Evolutionary conservation across 1,140 invertebrate species (phyloP).

Genomic region (Eriosoma lanigerum): DNA sequence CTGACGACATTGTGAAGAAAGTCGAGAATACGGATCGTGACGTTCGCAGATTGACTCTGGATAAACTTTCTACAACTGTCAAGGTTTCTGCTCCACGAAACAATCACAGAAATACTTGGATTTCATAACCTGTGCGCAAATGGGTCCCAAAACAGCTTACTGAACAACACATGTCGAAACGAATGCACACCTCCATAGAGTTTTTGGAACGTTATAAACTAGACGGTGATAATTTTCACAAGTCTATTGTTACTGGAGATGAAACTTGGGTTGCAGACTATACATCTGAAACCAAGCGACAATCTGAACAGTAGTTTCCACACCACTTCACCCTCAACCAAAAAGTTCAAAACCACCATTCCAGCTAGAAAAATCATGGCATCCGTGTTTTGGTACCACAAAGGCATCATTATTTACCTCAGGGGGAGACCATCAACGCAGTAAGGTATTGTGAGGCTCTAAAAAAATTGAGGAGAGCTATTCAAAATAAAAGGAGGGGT

Average conservation of each 20-base stretch:
- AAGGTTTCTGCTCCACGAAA: too few species aligned
- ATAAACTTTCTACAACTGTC: too few species aligned
- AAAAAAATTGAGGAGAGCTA: too few species aligned
- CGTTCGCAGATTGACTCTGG: too few species aligned
- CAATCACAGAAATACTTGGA: too few species aligned
- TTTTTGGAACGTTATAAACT: conserved; percentile 52
- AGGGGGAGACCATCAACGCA: conserved; percentile 54
- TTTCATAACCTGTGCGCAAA: too few species aligned
- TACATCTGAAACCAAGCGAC: conserved; percentile 54
- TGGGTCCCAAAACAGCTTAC: too few species aligned
- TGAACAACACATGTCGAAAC: too few species aligned
- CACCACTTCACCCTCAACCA: conserved; percentile 52
- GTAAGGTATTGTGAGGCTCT: conserved; percentile 54
- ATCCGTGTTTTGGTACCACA: conserved; percentile 55
- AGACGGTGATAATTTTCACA: conserved; percentile 53
- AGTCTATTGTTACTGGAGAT: conserved; percentile 54
- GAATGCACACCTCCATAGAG: conserved; percentile 48
- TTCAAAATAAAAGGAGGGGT: too few species aligned
- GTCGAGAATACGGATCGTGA: too few species aligned
- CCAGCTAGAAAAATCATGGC: conserved; percentile 55
- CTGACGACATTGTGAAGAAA: too few species aligned
- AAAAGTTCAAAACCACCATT: too few species aligned
- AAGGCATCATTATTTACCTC: conserved; percentile 55
- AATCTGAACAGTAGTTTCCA: conserved; percentile 56
- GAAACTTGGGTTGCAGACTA: conserved; percentile 55